Conservation (phyloP, 1,140 invertebrate species). For the Pygmarrhopalites habei region DNA sequence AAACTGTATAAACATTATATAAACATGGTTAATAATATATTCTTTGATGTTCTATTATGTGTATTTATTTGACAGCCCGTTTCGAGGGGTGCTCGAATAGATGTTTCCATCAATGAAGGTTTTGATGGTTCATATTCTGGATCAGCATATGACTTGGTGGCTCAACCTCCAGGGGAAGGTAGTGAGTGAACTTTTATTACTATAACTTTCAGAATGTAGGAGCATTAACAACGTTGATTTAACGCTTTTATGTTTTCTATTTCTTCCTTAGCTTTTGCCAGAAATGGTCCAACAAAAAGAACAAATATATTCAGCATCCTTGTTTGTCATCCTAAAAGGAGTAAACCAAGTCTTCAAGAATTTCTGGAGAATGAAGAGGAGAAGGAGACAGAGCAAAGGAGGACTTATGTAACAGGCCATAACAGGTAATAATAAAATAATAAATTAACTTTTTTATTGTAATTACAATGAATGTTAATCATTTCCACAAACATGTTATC, state of each 20-base stretch:
- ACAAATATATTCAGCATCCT: conserved; percentile 81
- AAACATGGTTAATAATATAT: not conserved
- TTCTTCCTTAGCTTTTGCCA: conserved; percentile 61
- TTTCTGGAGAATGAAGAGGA: conserved; percentile 64
- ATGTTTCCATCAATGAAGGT: conserved; percentile 88
- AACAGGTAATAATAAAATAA: conserved; percentile 63
- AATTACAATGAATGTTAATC: not conserved
- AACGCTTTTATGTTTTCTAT: no score
- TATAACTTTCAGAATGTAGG: no score
- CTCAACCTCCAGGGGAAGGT: conserved; percentile 55
- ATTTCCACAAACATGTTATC: no score
- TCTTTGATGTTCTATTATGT: not conserved
- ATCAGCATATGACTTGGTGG: conserved; percentile 83
- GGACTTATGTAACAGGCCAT: conserved; percentile 80
- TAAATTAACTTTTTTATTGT: not conserved
- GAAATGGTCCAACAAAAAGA: conserved; percentile 73
- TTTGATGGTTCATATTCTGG: conserved; percentile 93
- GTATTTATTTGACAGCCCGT: not conserved
- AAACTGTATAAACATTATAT: not conserved
- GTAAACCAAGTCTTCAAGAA: conserved; percentile 66
- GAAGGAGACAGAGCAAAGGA: conserved; percentile 63
- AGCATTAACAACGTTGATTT: no score
- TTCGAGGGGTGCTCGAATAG: conserved; percentile 60
- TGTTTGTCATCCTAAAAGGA: conserved; percentile 71
- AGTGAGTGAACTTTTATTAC: no score